Conservation (phyloP, 2,888 invertebrate species). For the Trissolcus japonicus region DNA sequence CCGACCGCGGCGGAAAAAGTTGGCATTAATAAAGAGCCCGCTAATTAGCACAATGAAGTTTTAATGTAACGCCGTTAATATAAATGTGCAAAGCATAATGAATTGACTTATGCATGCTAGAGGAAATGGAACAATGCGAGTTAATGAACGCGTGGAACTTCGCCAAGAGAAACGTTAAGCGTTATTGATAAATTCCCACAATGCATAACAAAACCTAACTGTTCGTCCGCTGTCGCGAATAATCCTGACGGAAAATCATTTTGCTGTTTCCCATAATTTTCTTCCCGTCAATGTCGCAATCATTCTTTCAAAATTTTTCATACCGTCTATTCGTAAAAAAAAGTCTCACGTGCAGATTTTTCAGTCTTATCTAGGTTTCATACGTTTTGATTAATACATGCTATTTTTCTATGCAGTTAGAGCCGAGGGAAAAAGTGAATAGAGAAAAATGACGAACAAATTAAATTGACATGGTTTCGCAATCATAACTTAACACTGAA, state of each 20-base stretch:
- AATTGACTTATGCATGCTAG: constrained; percentile 37
- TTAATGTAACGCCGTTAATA: constrained; percentile 22
- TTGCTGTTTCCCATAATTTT: constrained; percentile 35
- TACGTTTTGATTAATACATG: neutral
- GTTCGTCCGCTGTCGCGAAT: constrained; percentile 4
- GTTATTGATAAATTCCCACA: constrained; percentile 50
- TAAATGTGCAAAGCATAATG: constrained; percentile 37
- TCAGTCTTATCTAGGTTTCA: neutral
- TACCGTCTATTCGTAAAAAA: neutral
- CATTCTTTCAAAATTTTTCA: neutral
- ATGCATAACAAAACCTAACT: constrained; percentile 8
- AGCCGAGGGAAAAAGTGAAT: no score
- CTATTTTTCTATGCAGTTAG: no score
- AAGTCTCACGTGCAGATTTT: neutral
- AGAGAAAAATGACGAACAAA: no score
- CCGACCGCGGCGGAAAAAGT: constrained; percentile 4
- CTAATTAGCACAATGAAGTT: constrained; percentile 30
- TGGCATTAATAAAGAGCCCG: constrained; percentile 16
- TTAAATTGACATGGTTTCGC: no score
- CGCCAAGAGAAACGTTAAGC: constrained; percentile 19
- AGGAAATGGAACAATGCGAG: constrained; percentile 37
- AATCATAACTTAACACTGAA: no score
- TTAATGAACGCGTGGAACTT: constrained; percentile 34
- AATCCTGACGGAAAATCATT: constrained; percentile 24
- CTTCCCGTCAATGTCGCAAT: constrained; percentile 15